Evolutionary conservation across 2,113 vertebrate species (phyloP).

Genomic region (Sinocyclocheilus rhinocerous): DNA sequence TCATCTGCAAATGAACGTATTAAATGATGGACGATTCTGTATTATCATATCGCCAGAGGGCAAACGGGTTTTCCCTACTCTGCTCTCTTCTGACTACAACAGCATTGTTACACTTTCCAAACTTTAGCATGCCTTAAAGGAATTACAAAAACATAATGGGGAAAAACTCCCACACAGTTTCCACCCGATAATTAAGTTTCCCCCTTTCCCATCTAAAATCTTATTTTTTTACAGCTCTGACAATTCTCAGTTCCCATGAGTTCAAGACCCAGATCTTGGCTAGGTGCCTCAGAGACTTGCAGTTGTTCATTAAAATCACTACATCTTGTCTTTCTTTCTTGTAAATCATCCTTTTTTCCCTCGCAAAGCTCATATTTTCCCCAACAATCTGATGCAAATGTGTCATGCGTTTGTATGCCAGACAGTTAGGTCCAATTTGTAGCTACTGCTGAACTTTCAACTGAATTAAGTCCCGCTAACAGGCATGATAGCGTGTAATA

Average conservation of each 20-base stretch:
- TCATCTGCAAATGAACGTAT: background rate
- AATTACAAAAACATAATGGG: slow-evolving; percentile 59
- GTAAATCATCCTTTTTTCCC: slow-evolving; percentile 9
- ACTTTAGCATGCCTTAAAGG: slow-evolving; percentile 71
- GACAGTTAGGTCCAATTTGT: slow-evolving; percentile 75
- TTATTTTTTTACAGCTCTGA: slow-evolving; percentile 66
- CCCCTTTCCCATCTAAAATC: slow-evolving; percentile 55
- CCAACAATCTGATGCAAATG: slow-evolving; percentile 63
- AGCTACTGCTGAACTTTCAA: slow-evolving; percentile 70
- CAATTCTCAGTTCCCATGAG: slow-evolving; percentile 59
- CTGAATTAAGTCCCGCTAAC: slow-evolving; percentile 72
- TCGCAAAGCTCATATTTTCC: background rate
- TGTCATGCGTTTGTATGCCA: slow-evolving; percentile 69
- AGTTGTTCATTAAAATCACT: slow-evolving; percentile 35
- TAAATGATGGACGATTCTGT: background rate
- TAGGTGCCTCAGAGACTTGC: slow-evolving; percentile 50
- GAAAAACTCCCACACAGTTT: slow-evolving; percentile 68
- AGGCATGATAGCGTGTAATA: slow-evolving; percentile 73
- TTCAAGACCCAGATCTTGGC: slow-evolving; percentile 42
- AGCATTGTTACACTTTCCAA: slow-evolving; percentile 52
- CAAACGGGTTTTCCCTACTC: background rate
- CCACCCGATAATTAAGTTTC: slow-evolving; percentile 71
- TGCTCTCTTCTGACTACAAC: slow-evolving; percentile 1
- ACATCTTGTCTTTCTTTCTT: slow-evolving; percentile 44
- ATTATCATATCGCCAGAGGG: slow-evolving; percentile 24